Percentiles rank a stretch among this genome's conserved stretches.
Conservation (phyloP, 2,797 vertebrate genomes). For the Pteropus rufus region DNA sequence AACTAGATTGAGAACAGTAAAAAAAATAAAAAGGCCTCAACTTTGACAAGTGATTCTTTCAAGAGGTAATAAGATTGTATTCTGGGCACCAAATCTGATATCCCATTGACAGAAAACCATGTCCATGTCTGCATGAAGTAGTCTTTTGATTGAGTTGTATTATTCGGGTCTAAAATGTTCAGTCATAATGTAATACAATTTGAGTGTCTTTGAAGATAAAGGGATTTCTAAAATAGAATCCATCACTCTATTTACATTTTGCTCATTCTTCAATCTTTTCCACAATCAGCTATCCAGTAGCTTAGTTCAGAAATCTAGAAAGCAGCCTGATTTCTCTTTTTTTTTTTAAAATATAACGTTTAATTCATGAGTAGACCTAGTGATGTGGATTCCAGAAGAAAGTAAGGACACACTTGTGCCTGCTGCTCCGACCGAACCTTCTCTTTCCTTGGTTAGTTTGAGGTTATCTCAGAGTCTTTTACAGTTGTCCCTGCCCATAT, state of each 20-base stretch:
- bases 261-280: background rate
- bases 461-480: background rate
- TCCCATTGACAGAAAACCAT: background rate
- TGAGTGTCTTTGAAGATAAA: slow-evolving; percentile 35
- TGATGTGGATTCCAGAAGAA: background rate
- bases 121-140: background rate
- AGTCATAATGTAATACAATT: background rate
- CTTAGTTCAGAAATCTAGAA: slow-evolving; percentile 11
- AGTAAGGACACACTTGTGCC: background rate
- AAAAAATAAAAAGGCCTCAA: background rate
- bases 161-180: slow-evolving; percentile 29
- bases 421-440: background rate
- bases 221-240: slow-evolving; percentile 21
- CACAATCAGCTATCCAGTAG: background rate
- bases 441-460: background rate
- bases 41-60: background rate
- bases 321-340: background rate
- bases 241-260: background rate
- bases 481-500: background rate
- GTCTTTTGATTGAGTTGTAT: background rate
- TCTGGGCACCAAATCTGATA: background rate
- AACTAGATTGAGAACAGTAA: background rate
- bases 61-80: background rate
- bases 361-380: background rate
- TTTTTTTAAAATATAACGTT: background rate